Conservation (phyloP, 2,888 invertebrate genomes). For the Ephialtes manifestator region DNA sequence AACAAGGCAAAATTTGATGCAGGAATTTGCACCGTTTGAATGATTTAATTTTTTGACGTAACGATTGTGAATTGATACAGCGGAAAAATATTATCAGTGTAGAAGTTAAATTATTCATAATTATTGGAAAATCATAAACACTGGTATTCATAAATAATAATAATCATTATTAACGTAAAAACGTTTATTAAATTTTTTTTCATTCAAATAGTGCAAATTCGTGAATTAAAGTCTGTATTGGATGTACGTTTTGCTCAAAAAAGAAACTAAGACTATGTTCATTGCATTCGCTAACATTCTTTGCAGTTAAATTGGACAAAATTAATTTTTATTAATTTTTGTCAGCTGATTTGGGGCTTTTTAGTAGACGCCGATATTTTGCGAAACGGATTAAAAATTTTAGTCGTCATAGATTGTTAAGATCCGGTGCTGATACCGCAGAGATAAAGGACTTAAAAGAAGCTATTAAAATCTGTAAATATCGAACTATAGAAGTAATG, state of each 20-base stretch:
- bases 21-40: neutral
- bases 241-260: constrained; percentile 10
- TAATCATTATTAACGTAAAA: too few relatives aligned
- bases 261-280: neutral
- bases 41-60: neutral
- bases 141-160: too few relatives aligned
- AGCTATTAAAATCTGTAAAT: constrained; percentile 17
- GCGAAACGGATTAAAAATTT: neutral
- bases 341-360: neutral
- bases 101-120: too few relatives aligned
- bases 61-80: too few relatives aligned
- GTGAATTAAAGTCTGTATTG: neutral
- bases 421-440: constrained; percentile 12
- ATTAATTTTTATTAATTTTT: neutral
- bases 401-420: constrained; percentile 1
- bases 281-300: constrained; percentile 5
- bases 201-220: neutral
- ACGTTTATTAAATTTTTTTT: neutral
- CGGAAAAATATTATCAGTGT: too few relatives aligned
- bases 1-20: neutral
- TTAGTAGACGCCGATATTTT: neutral
- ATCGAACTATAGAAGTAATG: constrained; percentile 22
- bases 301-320: neutral
- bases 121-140: too few relatives aligned
- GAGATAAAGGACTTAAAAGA: constrained; percentile 4